phyloP scores from a whole-genome alignment of 2,888 invertebrate species.

The Bhutanitis thaidina region DNA sequence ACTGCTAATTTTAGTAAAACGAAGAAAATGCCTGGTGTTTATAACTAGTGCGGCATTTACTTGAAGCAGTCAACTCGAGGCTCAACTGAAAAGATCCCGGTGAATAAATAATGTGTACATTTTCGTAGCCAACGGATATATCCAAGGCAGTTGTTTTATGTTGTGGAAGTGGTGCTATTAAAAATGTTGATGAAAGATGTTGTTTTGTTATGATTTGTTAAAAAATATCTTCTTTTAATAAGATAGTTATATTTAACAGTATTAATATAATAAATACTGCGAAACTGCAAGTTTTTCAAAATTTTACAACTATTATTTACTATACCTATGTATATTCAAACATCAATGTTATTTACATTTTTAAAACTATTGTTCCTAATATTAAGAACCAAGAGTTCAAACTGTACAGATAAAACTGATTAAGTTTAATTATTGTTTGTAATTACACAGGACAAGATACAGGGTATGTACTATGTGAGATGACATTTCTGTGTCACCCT shows the following conservation, averaged over 20 bases:
- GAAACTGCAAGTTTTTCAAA: too few species aligned
- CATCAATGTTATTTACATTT: too few species aligned
- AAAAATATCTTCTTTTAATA: too few species aligned
- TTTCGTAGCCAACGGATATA: conserved; percentile 17
- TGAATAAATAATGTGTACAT: conserved; percentile 20
- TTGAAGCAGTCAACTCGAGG: conserved; percentile 17
- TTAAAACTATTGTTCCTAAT: too few species aligned
- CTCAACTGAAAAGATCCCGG: conserved; percentile 17
- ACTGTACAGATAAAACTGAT: too few species aligned
- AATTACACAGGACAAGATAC: neutral
- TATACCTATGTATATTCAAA: too few species aligned
- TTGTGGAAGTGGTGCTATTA: conserved; percentile 13
- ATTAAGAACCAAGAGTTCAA: too few species aligned
- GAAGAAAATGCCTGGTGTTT: conserved; percentile 14
- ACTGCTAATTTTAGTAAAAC: conserved; percentile 15
- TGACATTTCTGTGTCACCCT: conserved; percentile 43
- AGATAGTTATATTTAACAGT: too few species aligned
- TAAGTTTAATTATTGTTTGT: too few species aligned
- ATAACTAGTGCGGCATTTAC: conserved; percentile 17
- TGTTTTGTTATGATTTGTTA: too few species aligned
- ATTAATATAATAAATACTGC: too few species aligned
- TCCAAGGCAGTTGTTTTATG: conserved; percentile 15
- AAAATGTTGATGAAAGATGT: conserved; percentile 19
- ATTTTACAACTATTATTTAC: too few species aligned
- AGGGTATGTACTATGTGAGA: neutral